These are phyloP conservation scores for Scaptomyza caliginosa DNA, from an alignment of 2,888 invertebrate genomes.

Conservation along the genomic window DNA sequence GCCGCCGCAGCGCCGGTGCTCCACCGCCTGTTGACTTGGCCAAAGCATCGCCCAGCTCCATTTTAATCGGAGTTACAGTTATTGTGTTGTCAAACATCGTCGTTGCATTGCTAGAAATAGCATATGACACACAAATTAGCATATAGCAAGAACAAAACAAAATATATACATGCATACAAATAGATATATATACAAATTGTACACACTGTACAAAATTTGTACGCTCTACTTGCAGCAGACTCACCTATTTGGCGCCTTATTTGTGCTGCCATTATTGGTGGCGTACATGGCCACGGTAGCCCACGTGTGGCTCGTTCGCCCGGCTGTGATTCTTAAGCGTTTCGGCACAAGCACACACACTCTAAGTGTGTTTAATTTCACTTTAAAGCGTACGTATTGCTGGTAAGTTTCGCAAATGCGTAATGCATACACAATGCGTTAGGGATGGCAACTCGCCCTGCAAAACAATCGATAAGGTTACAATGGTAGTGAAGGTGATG, in stretches of 20 bases:
- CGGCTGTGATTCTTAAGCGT: constrained; percentile 28
- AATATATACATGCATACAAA: background rate
- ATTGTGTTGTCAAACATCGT: constrained; percentile 70
- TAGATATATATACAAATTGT: constrained; percentile 11
- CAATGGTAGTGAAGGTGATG: background rate
- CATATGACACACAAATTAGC: constrained; percentile 4
- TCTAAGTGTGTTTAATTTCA: constrained; percentile 32
- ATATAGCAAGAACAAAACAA: constrained; percentile 1
- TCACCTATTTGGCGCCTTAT: constrained; percentile 76
- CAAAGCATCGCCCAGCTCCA: constrained; percentile 49
- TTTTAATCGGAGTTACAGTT: constrained; percentile 69
- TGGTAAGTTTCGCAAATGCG: constrained; percentile 66
- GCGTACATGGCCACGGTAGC: constrained; percentile 69
- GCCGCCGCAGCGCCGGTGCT: constrained; percentile 39
- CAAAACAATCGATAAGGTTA: constrained; percentile 41
- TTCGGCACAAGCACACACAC: constrained; percentile 18
- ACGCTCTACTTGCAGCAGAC: constrained; percentile 15
- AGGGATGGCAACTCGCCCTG: constrained; percentile 40
- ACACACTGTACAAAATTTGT: constrained; percentile 45
- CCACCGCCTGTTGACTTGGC: constrained; percentile 39
- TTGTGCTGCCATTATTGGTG: constrained; percentile 70
- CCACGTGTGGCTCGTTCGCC: constrained; percentile 16
- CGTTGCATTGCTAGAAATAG: constrained; percentile 55
- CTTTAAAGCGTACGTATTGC: constrained; percentile 26
- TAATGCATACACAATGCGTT: constrained; percentile 67